These are phyloP conservation scores for Spinus pinus DNA, from an alignment of 2,797 vertebrate genomes.

Conservation along the genomic window DNA sequence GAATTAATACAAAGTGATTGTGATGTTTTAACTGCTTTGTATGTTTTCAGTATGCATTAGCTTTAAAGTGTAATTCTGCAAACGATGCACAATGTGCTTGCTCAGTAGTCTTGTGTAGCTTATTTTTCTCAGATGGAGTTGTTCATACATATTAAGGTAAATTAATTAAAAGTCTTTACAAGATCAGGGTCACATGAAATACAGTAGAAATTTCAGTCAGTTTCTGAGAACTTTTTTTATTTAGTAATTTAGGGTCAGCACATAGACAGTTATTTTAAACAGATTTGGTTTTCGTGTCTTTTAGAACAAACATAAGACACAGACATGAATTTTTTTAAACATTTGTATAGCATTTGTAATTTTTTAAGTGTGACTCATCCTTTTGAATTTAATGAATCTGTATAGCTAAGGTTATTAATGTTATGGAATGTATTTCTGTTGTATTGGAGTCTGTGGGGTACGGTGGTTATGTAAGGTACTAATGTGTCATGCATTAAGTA, in stretches of 20 bases:
- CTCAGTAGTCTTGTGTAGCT: not conserved
- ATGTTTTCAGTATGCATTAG: not conserved
- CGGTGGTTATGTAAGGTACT: not conserved
- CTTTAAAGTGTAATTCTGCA: not conserved
- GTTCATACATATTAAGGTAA: not conserved
- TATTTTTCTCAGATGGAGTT: not conserved
- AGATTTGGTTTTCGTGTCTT: not conserved
- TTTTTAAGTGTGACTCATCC: not conserved
- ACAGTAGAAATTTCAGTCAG: not conserved
- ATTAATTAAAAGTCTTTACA: not conserved
- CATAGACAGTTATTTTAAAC: not conserved
- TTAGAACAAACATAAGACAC: not conserved
- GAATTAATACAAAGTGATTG: not conserved
- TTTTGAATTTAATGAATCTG: not conserved
- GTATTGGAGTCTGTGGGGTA: not conserved
- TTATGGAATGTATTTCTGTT: too few relatives aligned
- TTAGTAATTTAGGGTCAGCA: not conserved
- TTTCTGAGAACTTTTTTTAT: not conserved
- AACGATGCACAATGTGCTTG: not conserved
- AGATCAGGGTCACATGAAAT: not conserved
- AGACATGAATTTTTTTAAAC: not conserved
- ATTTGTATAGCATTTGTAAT: not conserved
- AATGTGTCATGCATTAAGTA: not conserved
- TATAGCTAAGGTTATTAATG: not conserved
- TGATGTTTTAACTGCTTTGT: not conserved